Base-by-base conservation (phyloP, 2,888 invertebrate genomes). In the Drosophila prolongata region DNA sequence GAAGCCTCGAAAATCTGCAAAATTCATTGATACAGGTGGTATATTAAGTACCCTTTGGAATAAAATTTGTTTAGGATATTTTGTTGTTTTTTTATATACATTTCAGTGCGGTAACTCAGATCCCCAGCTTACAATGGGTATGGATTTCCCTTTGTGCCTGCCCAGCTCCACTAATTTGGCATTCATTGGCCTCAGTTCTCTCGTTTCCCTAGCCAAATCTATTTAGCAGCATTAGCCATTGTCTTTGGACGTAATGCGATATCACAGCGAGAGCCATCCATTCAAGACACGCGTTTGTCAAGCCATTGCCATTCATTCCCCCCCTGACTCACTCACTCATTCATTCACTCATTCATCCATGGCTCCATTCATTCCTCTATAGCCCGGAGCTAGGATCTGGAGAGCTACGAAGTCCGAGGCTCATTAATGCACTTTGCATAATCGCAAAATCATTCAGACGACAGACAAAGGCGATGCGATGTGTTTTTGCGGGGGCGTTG, bases 351-450 rank as follows among this genome's bases (percentile, higher is more conserved):
- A 62, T 37, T 24, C 24, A 46, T 67, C 70, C 74, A 60, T 49
- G 80, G 70, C 44, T 80, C 61, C 82, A 87, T 77, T 66, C 73
- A 79, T 52, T 83, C 87, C 70, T 61, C 64, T 62, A 50, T 67
- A 53, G 87, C 89, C 86, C 24, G 53, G 57, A 68, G 89, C 83
- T 46, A 73, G 77, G 72, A 68, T 61, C 60, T 54, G 13, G 35
- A 58, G 38, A 40, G 59, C 30, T 30, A 30, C 40, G 35, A 35
- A 53, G 87, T 85, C 86, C 84, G 78, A 84, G 70, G 62, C 85
- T 85, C 90, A 89, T 86, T 86, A 86, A 86, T 89, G 89, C 90
- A 86, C 72, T 86, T 86, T 89, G 70, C 89, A 86, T 90, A 89
- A 86, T 89, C 85, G 90, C 81, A 84, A 78, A 87, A 75, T 90